phyloP scores from a whole-genome alignment of 2,797 vertebrate species.

The Syndactyla subalaris region DNA sequence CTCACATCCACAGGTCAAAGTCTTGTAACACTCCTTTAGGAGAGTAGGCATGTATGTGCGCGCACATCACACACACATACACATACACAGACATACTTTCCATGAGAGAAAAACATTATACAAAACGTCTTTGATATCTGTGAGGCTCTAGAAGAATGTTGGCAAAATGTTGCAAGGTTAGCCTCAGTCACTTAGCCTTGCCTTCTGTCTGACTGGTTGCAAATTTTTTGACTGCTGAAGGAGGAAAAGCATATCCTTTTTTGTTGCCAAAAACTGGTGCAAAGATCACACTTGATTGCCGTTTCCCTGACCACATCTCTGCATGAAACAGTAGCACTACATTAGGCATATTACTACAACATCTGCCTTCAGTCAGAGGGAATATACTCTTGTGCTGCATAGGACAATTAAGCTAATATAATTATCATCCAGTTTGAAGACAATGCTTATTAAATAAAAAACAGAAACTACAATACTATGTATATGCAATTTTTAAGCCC shows the following conservation, averaged over 20 bases:
- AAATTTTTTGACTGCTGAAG: background rate
- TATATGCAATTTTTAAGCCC: background rate
- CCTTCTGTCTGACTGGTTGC: background rate
- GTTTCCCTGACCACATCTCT: background rate
- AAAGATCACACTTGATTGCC: background rate
- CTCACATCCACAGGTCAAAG: background rate
- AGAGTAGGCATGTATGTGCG: accelerated
- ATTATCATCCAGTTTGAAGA: background rate
- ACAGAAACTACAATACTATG: background rate
- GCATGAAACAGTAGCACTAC: background rate
- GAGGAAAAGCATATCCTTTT: background rate
- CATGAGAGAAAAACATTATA: background rate
- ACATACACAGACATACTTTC: accelerated
- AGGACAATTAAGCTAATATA: background rate
- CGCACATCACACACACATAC: accelerated
- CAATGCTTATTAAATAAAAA: background rate
- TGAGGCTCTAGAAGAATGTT: background rate
- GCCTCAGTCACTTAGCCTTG: accelerated
- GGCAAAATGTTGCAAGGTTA: background rate
- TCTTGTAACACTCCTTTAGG: background rate
- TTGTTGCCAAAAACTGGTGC: background rate
- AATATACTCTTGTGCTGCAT: background rate
- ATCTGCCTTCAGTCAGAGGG: background rate
- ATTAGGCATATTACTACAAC: background rate
- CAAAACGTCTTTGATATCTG: background rate